Evolutionary conservation across 2,888 invertebrate species (phyloP).

Genomic region (Rhodophaea formosa): DNA sequence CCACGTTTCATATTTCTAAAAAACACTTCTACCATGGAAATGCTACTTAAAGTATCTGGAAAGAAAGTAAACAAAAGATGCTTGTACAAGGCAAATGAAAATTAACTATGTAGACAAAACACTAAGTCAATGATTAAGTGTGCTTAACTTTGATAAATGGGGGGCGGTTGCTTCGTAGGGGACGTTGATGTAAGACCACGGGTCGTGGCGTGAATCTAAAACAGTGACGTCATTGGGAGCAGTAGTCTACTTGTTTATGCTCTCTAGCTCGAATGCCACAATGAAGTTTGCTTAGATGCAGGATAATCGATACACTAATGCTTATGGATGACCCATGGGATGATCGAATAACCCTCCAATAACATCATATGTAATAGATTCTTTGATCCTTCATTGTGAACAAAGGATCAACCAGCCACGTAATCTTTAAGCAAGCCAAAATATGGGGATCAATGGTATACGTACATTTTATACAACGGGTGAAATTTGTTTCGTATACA

Average conservation of each 20-base stretch:
- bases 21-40: no score
- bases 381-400: no score
- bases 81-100: background rate
- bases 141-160: constrained; percentile 21
- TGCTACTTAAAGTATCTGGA: background rate
- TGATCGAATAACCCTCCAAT: background rate
- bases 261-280: background rate
- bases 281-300: background rate
- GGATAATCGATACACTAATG: background rate
- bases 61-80: constrained; percentile 1
- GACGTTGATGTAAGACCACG: constrained; percentile 31
- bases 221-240: constrained; percentile 25
- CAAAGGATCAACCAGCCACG: no score
- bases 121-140: constrained; percentile 18
- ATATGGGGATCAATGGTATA: no score
- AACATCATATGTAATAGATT: no score
- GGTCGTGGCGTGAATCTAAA: constrained; percentile 35
- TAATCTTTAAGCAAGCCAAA: no score
- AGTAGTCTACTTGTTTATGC: background rate
- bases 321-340: background rate
- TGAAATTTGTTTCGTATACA: no score
- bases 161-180: constrained; percentile 29
- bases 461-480: no score
- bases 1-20: no score
- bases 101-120: constrained; percentile 7